These are phyloP conservation scores for Hesperia comma DNA, from an alignment of 2,888 invertebrate species.

Conservation along the genomic window DNA sequence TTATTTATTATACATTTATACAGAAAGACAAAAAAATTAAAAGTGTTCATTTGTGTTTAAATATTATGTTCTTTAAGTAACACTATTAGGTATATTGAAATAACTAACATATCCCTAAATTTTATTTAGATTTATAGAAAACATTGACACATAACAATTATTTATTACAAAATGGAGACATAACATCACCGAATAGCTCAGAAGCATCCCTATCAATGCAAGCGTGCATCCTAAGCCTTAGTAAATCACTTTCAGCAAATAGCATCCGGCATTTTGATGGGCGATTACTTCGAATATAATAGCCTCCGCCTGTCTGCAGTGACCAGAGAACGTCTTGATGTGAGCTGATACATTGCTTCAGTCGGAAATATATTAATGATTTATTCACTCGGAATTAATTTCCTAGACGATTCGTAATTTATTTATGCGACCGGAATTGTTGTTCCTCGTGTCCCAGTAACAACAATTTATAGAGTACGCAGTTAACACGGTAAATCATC, in stretches of 20 bases:
- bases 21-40: no score
- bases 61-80: no score
- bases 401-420: constrained; percentile 8
- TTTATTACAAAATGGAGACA: no score
- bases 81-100: no score
- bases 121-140: no score
- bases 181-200: not conserved
- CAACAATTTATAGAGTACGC: constrained; percentile 2
- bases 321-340: constrained; percentile 4
- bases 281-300: constrained; percentile 5
- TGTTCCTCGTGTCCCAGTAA: constrained; percentile 9
- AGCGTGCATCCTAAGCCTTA: not conserved
- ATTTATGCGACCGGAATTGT: constrained; percentile 10
- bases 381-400: constrained; percentile 7
- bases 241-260: constrained; percentile 7
- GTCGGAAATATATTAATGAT: constrained; percentile 6
- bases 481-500: constrained; percentile 1
- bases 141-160: no score
- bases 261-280: constrained; percentile 2
- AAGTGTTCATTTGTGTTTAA: no score
- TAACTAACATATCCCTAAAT: no score
- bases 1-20: no score
- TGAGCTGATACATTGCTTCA: constrained; percentile 4
- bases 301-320: not conserved
- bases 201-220: not conserved